A percentile compares a stretch with the other conserved stretches of the same genome.
phyloP scores from a whole-genome alignment of 2,888 invertebrate genomes.

The Drosophila falleni region DNA sequence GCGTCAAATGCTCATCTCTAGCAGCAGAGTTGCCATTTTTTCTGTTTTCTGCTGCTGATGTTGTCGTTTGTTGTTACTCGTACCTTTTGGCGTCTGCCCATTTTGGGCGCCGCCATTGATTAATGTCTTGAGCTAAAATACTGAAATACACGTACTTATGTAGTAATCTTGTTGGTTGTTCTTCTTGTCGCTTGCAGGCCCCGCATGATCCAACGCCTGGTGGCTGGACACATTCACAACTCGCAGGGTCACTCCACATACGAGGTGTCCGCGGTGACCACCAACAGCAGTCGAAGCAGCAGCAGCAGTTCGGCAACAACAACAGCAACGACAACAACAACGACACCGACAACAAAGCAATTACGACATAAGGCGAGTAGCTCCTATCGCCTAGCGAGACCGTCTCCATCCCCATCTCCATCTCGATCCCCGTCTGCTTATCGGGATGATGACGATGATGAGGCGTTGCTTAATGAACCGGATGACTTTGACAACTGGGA shows the following conservation, averaged over 20 bases:
- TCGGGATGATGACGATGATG: constrained; percentile 77
- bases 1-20: constrained; percentile 8
- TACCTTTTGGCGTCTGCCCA: constrained; percentile 35
- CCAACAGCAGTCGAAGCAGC: constrained; percentile 68
- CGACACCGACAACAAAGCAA: constrained; percentile 14
- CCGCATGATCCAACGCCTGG: constrained; percentile 88
- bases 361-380: constrained; percentile 73
- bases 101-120: constrained; percentile 53
- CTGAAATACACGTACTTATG: background rate
- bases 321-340: constrained; percentile 20
- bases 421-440: constrained; percentile 34
- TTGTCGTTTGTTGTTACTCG: background rate
- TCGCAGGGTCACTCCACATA: constrained; percentile 79
- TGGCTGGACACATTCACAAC: constrained; percentile 89
- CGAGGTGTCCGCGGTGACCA: constrained; percentile 77
- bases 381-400: constrained; percentile 67
- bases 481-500: constrained; percentile 87
- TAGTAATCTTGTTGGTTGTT: background rate
- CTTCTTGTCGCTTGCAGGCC: constrained; percentile 74
- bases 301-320: constrained; percentile 22
- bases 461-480: constrained; percentile 83
- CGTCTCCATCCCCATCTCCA: constrained; percentile 13
- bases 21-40: background rate
- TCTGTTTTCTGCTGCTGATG: background rate
- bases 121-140: constrained; percentile 8